Evolutionary conservation across 2,888 invertebrate genomes (phyloP), one percentile per base, ranked within the genome.

Genomic region (Syrista parreyssii): DNA sequence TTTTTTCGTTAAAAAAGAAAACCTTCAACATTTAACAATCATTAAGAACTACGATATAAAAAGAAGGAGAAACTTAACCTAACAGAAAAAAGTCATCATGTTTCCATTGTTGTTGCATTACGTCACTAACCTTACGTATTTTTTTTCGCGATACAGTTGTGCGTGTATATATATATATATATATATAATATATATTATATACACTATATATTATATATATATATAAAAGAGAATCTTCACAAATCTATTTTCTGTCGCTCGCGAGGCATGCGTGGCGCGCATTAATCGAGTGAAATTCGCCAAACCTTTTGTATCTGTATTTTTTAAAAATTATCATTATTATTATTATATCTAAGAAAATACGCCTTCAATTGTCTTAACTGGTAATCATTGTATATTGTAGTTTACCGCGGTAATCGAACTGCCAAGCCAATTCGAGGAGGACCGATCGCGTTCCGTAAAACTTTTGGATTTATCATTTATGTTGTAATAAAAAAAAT

Each of bases 321-420:
- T 15, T 40, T 40, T 1, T 9, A n/a, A n/a, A n/a, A n/a, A n/a
- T n/a, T n/a, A n/a, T 15, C 23, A 6, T 23, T 15, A n/a, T n/a
- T 55, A 23, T 23, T 15, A 55, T 55, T 9, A 55, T 55, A 23
- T 23, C 23, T 55, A 55, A 15, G 12, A 75, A 78, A 78, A 91
- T 91, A 90, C 90, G 90, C 90, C 86, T 90, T 84, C 88, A 90
- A 90, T 90, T 90, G 90, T 86, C 89, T 83, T 77, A 73, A 82
- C 69, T 35, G 81, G 82, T 84, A 84, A 84, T 84, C 84, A 84
- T 84, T 83, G 84, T 84, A 84, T 83, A 84, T 84, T 81, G 83
- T 79, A 81, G 81, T 82, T 79, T 77, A 81, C 81, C 79, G 72
- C 81, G 80, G 75, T 75, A 77, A 78, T 82, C 76, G 79, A 78